These are phyloP conservation scores for Marmota monax DNA, from an alignment of 2,113 vertebrate genomes.

Conservation along the genomic window DNA sequence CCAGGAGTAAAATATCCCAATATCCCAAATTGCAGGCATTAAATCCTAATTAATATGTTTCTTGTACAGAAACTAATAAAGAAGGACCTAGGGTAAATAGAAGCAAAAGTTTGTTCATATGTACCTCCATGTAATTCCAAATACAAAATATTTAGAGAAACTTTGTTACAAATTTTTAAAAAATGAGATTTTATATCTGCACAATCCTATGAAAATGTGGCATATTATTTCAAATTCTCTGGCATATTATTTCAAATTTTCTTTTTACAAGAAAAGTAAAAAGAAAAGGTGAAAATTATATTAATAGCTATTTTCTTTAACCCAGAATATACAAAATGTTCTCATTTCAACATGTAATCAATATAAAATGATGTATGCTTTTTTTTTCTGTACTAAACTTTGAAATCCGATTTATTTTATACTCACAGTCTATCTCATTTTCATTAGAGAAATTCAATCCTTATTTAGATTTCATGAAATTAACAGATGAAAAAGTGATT, in stretches of 20 bases:
- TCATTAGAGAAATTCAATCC: background rate
- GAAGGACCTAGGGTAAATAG: background rate
- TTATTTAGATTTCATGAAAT: constrained; percentile 48
- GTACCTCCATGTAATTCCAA: background rate
- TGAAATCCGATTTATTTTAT: constrained; percentile 40
- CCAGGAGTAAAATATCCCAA: background rate
- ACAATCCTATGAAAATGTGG: background rate
- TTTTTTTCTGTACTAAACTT: background rate
- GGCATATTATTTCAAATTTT: too few species aligned
- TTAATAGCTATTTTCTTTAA: constrained; percentile 2
- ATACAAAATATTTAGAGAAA: background rate
- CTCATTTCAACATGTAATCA: background rate
- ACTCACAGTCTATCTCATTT: background rate
- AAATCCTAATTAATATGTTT: constrained; percentile 14
- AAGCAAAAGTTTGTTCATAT: background rate
- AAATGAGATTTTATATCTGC: background rate
- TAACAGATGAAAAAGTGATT: constrained; percentile 35
- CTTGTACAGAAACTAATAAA: background rate
- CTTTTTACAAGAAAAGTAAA: background rate
- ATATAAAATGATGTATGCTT: background rate
- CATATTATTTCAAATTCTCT: background rate
- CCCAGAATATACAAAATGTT: background rate
- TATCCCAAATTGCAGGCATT: background rate
- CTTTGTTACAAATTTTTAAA: background rate
- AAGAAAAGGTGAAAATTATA: constrained; percentile 24